Base-by-base conservation (phyloP, 2,113 vertebrate species). In the Galemys pyrenaicus region DNA sequence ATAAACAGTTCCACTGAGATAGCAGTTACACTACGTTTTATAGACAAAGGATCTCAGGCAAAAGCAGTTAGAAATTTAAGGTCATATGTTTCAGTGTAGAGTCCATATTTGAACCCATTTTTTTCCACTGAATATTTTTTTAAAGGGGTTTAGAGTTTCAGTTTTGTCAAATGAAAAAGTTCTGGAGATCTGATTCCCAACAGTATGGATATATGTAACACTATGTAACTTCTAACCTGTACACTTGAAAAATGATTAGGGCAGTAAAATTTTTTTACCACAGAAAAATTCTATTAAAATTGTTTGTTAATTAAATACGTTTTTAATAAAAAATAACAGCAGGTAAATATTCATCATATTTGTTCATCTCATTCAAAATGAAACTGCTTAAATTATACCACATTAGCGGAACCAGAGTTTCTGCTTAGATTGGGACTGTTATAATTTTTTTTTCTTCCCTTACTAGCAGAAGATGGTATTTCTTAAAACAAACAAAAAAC, bases 261-360 rank as follows among this genome's bases (percentile, higher is more conserved):
- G 13, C 68, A 32, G 58, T 56, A 46, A 51, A 26, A 17, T 65
- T n/a, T 58, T 28, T 80, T 94, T 89, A 24, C 30, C 35, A 24
- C 46, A 81, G 11, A 74, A 58, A 80, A 74, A 46, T 79, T 71
- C n/a, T 91, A 8, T 30, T 54, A 67, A 22, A 90, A 88, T 77
- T 75, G 28, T 81, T 85, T 84, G 87, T 74, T 87, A 91, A 46
- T 30, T 70, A 75, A 87, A 35, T 89, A 79, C 9, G 64, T 30
- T 87, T 95, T 80, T 67, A 88, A 35, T 77, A 82, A 73, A n/a
- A 37, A 86, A 44, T 80, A 11, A 71, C 12, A 60, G 3, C 28
- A 39, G 32, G 15, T 60, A 91, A 78, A 81, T 79, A 30, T 77
- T 74, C 30, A 46, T 62, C 6, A 70, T 67, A 85, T 87, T 89